phyloP scores from a whole-genome alignment of 1,140 invertebrate species.

The Cyrtorhinus lividipennis region DNA sequence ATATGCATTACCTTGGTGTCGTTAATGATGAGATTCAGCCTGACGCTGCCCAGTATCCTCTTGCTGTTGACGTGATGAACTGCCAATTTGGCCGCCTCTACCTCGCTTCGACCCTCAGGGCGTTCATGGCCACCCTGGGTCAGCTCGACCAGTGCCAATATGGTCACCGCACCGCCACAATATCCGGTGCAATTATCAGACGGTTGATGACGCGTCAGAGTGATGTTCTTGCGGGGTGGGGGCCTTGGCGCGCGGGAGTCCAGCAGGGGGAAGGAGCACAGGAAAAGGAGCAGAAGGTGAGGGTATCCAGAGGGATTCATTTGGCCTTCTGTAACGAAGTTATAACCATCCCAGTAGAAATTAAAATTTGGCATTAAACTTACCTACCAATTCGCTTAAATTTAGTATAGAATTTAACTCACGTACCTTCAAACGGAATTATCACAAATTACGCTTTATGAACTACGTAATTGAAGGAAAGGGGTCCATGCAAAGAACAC shows the following conservation, averaged over 20 bases:
- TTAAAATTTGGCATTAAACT: no score
- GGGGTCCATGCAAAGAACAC: no score
- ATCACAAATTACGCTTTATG: no score
- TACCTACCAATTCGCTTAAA: no score
- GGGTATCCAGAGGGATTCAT: no score
- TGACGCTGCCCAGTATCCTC: constrained; percentile 49
- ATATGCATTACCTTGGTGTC: constrained; percentile 74
- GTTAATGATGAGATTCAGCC: constrained; percentile 54
- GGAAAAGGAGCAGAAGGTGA: not conserved
- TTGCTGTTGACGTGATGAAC: constrained; percentile 56
- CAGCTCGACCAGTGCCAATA: constrained; percentile 63
- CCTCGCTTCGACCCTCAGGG: constrained; percentile 47
- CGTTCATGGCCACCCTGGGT: constrained; percentile 38
- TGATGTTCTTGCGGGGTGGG: not conserved
- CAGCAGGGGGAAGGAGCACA: not conserved
- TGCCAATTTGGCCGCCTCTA: constrained; percentile 55
- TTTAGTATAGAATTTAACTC: no score
- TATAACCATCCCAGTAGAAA: no score
- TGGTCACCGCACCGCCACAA: constrained; percentile 31
- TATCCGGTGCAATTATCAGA: not conserved
- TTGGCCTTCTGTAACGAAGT: no score
- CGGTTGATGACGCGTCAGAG: no score
- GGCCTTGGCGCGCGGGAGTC: not conserved
- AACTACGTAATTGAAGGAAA: no score
- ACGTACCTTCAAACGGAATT: no score